A percentile compares a stretch with the other conserved stretches of the same genome.
These are phyloP conservation scores for Platorchestia sp. DNA, from an alignment of 1,140 invertebrate genomes.

Conservation along the genomic window DNA sequence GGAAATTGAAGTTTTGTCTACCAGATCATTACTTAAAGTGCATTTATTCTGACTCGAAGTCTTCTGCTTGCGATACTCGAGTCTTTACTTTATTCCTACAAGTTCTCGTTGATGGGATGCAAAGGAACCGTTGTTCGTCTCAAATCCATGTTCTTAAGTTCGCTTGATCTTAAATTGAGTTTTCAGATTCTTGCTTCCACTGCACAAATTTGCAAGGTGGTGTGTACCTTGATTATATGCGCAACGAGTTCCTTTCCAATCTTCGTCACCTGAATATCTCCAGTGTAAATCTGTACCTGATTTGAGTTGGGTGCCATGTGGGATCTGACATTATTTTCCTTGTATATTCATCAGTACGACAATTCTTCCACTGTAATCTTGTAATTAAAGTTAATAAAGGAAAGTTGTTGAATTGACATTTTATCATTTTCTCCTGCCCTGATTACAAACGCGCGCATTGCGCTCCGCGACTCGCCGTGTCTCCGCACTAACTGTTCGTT, in stretches of 20 bases:
- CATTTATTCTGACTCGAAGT: neutral
- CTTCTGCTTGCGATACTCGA: neutral
- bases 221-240: neutral
- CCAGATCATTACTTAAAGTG: neutral
- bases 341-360: neutral
- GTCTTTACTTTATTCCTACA: neutral
- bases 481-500: no score
- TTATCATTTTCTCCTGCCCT: neutral
- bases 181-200: neutral
- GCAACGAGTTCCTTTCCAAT: neutral
- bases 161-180: neutral
- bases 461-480: no score
- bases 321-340: conserved; percentile 1
- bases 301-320: conserved; percentile 6
- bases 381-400: neutral
- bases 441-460: no score
- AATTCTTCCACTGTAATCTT: conserved; percentile 9
- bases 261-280: neutral
- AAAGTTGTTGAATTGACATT: neutral
- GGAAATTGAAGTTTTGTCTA: neutral
- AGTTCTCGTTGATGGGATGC: neutral
- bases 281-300: conserved; percentile 7
- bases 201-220: neutral
- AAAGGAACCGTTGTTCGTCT: neutral
- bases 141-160: neutral